Conservation (phyloP, 2,113 vertebrate species). For the Elachura formosa region DNA sequence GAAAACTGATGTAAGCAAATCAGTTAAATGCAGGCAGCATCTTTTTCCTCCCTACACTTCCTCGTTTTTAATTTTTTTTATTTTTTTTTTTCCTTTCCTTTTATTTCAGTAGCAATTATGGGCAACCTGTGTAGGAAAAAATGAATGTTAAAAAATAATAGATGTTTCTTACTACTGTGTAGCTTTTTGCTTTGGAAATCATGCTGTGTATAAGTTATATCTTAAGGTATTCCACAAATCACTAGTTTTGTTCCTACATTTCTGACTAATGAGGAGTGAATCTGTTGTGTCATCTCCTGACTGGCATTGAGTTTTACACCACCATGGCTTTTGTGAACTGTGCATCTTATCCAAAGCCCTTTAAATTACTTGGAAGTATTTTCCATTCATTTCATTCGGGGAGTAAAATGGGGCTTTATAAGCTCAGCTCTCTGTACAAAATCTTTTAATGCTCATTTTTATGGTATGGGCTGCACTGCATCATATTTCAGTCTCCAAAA, state of each 20-base stretch:
- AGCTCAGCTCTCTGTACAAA: background rate
- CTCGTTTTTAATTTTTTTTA: background rate
- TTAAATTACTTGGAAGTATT: background rate
- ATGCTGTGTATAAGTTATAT: background rate
- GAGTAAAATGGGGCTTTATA: background rate
- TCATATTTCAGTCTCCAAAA: conserved; percentile 15
- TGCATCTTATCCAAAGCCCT: background rate
- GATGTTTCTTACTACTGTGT: background rate
- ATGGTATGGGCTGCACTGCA: background rate
- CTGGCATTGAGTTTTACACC: background rate
- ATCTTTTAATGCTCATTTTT: background rate
- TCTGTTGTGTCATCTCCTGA: background rate
- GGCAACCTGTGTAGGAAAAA: background rate
- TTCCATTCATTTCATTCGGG: background rate
- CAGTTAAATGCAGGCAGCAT: background rate
- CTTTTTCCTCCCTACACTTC: background rate
- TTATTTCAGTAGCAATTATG: background rate
- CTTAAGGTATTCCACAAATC: background rate
- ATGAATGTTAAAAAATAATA: background rate
- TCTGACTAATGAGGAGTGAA: background rate
- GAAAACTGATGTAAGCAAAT: background rate
- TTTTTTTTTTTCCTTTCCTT: background rate
- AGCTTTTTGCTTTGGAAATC: background rate
- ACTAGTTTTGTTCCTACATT: background rate
- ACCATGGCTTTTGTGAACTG: background rate